These are phyloP conservation scores for Eristalinus aeneus DNA, from an alignment of 2,888 invertebrate species.

Conservation along the genomic window DNA sequence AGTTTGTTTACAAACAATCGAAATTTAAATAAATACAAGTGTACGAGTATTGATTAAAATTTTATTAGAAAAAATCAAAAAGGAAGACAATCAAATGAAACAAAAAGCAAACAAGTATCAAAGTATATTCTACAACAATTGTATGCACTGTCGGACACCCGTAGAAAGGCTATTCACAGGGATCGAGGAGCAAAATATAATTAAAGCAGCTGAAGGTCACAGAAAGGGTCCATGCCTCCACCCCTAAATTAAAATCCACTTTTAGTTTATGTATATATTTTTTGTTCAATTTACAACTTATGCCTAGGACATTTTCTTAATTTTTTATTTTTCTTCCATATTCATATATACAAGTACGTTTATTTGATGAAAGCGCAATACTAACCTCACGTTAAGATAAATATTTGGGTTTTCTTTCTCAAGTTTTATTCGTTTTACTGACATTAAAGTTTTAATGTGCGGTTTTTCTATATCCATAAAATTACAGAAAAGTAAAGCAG, in stretches of 20 bases:
- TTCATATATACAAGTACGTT: conserved; percentile 40
- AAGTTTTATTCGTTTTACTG: background rate
- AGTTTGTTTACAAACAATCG: too few species aligned
- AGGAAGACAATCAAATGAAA: background rate
- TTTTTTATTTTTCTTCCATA: conserved; percentile 16
- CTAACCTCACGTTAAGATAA: conserved; percentile 50
- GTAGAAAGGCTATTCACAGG: background rate
- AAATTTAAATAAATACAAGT: background rate
- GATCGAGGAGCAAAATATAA: conserved; percentile 20
- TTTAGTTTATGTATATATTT: conserved; percentile 22
- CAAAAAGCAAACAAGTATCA: background rate
- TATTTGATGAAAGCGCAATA: conserved; percentile 43
- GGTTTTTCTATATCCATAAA: conserved; percentile 33
- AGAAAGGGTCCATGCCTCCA: conserved; percentile 13
- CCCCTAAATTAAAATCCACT: conserved; percentile 43
- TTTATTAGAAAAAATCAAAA: conserved; percentile 34
- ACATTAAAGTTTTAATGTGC: background rate
- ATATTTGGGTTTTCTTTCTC: conserved; percentile 30
- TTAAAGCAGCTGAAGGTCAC: conserved; percentile 3
- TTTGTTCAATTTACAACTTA: conserved; percentile 65
- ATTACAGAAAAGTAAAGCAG: conserved; percentile 61
- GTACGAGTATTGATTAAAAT: conserved; percentile 35
- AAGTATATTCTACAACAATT: conserved; percentile 48
- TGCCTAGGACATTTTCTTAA: conserved; percentile 46
- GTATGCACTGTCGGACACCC: conserved; percentile 25